Evolutionary conservation across 2,797 vertebrate genomes (phyloP).

Genomic region (Acipenser transmontanus): DNA sequence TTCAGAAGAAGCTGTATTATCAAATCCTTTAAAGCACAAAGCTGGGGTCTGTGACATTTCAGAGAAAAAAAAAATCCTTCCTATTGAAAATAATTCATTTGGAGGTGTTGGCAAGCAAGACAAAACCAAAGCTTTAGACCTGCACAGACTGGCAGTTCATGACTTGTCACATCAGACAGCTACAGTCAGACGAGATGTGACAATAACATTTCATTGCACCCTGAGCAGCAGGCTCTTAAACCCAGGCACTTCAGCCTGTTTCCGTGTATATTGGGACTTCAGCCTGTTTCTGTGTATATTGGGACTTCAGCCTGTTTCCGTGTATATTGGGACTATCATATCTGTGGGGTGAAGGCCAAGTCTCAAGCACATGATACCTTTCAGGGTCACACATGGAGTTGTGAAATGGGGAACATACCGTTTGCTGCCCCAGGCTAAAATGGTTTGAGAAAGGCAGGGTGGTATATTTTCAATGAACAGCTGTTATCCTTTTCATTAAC

Average conservation of each 20-base stretch:
- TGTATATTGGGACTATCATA: slow-evolving; percentile 12
- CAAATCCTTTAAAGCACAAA: neutral
- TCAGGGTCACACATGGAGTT: slow-evolving; percentile 16
- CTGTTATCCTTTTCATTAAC: too few relatives aligned
- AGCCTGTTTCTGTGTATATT: too few relatives aligned
- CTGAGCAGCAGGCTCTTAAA: slow-evolving; percentile 17
- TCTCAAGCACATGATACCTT: slow-evolving; percentile 12
- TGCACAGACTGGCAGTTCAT: slow-evolving; percentile 22
- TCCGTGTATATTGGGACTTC: too few relatives aligned
- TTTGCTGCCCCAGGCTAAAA: slow-evolving; percentile 8
- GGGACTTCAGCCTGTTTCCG: slow-evolving; percentile 1
- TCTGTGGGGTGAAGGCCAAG: slow-evolving; percentile 8
- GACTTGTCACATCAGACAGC: slow-evolving; percentile 32
- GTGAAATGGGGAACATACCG: slow-evolving; percentile 20
- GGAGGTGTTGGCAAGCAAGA: slow-evolving; percentile 10
- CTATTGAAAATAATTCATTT: slow-evolving; percentile 11
- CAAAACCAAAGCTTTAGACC: slow-evolving; percentile 24
- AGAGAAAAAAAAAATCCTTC: neutral
- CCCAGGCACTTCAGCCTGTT: slow-evolving; percentile 7
- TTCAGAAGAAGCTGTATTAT: neutral
- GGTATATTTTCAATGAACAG: too few relatives aligned
- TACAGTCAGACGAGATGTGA: slow-evolving; percentile 25
- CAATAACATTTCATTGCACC: slow-evolving; percentile 25
- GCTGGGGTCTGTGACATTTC: neutral
- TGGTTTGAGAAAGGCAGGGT: too few relatives aligned